A percentile compares a stretch with the other conserved stretches of the same genome.
Conservation (phyloP, 2,797 vertebrate genomes). For the Hozukius guyotensis region DNA sequence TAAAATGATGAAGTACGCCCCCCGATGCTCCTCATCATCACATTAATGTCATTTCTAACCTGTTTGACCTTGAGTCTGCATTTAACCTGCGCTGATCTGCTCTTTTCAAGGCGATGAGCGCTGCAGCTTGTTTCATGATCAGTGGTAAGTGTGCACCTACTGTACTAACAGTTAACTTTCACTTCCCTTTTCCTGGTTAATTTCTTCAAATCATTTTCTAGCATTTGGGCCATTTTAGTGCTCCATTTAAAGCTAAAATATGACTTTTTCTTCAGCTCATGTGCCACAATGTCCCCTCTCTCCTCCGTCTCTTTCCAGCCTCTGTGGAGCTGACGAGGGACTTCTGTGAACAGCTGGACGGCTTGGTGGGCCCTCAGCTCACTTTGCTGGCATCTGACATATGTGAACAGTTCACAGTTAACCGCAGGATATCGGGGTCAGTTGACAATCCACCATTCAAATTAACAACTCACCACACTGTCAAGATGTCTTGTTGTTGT, state of each 20-base stretch:
- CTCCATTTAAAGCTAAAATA: not conserved
- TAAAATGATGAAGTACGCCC: slow-evolving; percentile 57
- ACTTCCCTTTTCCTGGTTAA: not conserved
- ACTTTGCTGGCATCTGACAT: slow-evolving; percentile 97
- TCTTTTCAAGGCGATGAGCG: slow-evolving; percentile 95
- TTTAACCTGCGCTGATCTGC: slow-evolving; percentile 28
- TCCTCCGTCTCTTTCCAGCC: slow-evolving; percentile 73
- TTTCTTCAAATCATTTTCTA: not conserved
- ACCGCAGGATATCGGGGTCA: slow-evolving; percentile 94
- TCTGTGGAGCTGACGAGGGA: slow-evolving; percentile 90
- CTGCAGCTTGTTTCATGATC: slow-evolving; percentile 98
- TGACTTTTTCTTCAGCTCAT: not conserved
- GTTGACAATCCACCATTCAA: slow-evolving; percentile 60
- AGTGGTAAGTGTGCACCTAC: slow-evolving; percentile 85
- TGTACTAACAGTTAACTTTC: not conserved
- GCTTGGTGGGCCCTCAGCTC: slow-evolving; percentile 95
- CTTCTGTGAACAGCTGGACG: slow-evolving; percentile 94
- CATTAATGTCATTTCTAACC: slow-evolving; percentile 46
- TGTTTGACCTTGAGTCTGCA: slow-evolving; percentile 34
- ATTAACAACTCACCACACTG: not conserved
- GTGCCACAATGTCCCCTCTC: not conserved
- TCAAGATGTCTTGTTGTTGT: not conserved
- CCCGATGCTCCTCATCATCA: slow-evolving; percentile 29
- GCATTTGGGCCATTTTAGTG: not conserved
- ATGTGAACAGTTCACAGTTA: slow-evolving; percentile 97